Evolutionary conservation across 1,140 invertebrate species (phyloP), one percentile per base, ranked within the genome.

Genomic region (Platyura marginata): DNA sequence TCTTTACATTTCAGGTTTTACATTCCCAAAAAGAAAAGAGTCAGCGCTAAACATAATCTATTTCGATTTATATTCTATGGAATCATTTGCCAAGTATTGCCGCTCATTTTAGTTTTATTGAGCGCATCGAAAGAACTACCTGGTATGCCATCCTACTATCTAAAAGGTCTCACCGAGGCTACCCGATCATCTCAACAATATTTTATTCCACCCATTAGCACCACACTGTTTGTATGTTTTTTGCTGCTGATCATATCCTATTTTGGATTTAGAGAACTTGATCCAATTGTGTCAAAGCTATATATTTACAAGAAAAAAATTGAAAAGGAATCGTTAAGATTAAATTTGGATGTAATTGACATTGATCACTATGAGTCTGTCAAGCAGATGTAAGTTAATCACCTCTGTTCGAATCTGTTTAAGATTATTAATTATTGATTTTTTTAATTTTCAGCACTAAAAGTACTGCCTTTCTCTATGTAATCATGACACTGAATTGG

Each of bases 401-500:
- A 34, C 4, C 6, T 29, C n/a, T 29, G 25, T 13, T 8, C 25
- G 13, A 29, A 29, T 6, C 6, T 29, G 25, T 8, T 29, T 13
- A 13, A 5, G 6, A 36, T 36, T 36, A 6, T 9, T 6, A 36
- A 25, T 25, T 25, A 25, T 22, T 41, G 9, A n/a, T 41, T 15
- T 42, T 18, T 33, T 42, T 42, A 16, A 34, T 16, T 21, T 29
- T 25, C 22, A 43, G 42, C 19, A 23, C 34, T 20, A 21, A 37
- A 23, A 43, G 42, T 22, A 36, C 33, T 11, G 42, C 42, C 13
- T 43, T 35, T 21, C 29, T 43, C 11, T 35, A 19, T 22, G n/a
- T 35, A 13, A 23, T 43, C 15, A 43, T 43, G 42, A 36, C 42
- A 36, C 16, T 43, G 15, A 36, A 35, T 36, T 36, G 32, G 42